A percentile compares a stretch with the other conserved stretches of the same genome.
These are phyloP conservation scores for Nephrotoma guestfalica DNA, from an alignment of 2,888 invertebrate genomes.

Conservation along the genomic window DNA sequence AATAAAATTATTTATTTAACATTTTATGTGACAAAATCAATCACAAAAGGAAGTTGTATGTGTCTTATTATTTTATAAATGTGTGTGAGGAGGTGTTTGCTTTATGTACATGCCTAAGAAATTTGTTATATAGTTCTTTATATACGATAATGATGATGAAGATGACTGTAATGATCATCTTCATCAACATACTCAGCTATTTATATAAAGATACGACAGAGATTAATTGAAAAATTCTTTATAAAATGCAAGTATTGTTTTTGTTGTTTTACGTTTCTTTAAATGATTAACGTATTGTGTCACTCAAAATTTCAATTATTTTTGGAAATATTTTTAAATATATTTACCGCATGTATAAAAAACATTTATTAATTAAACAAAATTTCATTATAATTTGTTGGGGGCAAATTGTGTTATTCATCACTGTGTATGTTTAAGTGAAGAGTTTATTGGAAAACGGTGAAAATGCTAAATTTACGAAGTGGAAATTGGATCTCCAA, in stretches of 20 bases:
- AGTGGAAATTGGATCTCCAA: no score
- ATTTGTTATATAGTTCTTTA: not conserved
- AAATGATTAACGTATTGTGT: conserved; percentile 3
- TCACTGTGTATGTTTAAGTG: no score
- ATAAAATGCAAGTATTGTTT: not conserved
- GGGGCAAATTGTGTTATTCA: not conserved
- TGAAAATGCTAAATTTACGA: no score
- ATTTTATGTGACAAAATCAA: not conserved
- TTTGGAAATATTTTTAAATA: not conserved
- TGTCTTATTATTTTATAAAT: not conserved
- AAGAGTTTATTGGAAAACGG: no score
- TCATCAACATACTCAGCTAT: not conserved
- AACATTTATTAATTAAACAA: not conserved
- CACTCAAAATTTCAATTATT: conserved; percentile 3
- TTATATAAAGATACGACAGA: not conserved
- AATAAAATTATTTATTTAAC: not conserved
- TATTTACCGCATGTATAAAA: not conserved
- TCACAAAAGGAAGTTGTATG: not conserved
- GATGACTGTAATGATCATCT: not conserved
- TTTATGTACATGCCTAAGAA: not conserved
- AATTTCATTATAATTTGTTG: not conserved
- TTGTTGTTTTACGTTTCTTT: not conserved
- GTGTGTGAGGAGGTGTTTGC: not conserved
- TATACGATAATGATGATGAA: not conserved
- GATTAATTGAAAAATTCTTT: conserved; percentile 2